These are phyloP conservation scores for Acanthopagrus latus DNA, from an alignment of 2,797 vertebrate genomes.

Conservation along the genomic window DNA sequence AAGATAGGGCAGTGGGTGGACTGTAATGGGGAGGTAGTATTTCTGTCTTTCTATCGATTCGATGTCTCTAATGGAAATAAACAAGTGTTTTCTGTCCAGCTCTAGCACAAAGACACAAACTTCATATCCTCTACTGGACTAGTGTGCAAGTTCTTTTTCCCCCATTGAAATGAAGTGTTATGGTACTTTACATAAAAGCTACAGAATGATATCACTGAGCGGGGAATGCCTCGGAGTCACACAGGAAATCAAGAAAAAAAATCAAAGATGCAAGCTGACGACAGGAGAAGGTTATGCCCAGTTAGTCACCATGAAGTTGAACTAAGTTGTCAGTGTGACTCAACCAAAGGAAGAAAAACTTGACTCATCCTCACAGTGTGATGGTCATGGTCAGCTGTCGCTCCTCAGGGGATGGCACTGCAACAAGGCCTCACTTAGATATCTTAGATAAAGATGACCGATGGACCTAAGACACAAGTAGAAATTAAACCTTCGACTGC, in stretches of 20 bases:
- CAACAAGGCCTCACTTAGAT: slow-evolving; percentile 1
- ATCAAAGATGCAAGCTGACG: not conserved
- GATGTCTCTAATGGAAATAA: slow-evolving; percentile 2
- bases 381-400: slow-evolving; percentile 22
- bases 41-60: slow-evolving; percentile 24
- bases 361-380: slow-evolving; percentile 1
- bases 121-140: not conserved
- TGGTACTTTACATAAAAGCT: not conserved
- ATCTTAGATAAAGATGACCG: not conserved
- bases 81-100: slow-evolving; percentile 2
- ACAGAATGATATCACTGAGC: not conserved
- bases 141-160: not conserved
- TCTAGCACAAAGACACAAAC: not conserved
- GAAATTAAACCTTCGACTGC: not conserved
- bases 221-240: not conserved
- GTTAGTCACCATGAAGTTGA: not conserved
- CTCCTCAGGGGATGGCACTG: not conserved
- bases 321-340: not conserved
- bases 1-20: slow-evolving; percentile 30
- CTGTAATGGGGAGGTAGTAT: not conserved
- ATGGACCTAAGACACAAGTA: not conserved
- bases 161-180: not conserved
- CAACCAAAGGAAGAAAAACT: not conserved
- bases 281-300: not conserved
- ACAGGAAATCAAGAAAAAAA: not conserved